Base-by-base conservation (phyloP, 2,113 vertebrate genomes). In the Strigops habroptila region DNA sequence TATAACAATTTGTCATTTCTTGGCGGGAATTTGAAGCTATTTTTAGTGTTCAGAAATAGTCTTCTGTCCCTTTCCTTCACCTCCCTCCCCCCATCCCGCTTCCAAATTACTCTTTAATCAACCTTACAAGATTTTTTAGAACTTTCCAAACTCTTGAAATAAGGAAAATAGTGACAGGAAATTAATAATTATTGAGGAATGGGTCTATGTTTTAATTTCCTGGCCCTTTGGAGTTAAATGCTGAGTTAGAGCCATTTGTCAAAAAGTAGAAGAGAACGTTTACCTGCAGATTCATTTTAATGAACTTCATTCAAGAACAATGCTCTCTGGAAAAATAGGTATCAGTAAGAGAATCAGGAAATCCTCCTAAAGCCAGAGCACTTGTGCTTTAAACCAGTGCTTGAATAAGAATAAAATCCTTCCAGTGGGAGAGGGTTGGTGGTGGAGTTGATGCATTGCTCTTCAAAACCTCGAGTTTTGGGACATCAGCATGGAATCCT, bases 131-230 rank as follows among this genome's bases (percentile, higher is more conserved):
- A 85, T 63, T 94, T 41, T 41, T 91, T 93, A 93, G 65, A 83
- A 64, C 80, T 93, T 92, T 95, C 46, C 70, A 87, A 65, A 80
- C 84, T 76, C 86, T 62, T 76, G 69, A 94, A 95, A 52, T 52
- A 93, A 96, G 80, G 86, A 89, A 96, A 97, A 96, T 87, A 95
- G 80, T 82, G 73, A 59, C 88, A 94, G 95, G 96, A 96, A 96
- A 96, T 96, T 95, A 96, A 96, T 96, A 93, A 93, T 95, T 96
- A 94, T 86, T 86, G 69, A 91, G 93, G 81, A 94, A 96, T 93
- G 73, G 49, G 44, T 30, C 71, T 92, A 23, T 86, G 95, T 92
- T 96, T 96, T 97, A 24, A 93, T 96, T 95, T 94, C 81, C 86
- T 87, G n/a, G 44, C 44, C 86, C 55, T 89, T 87, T 84, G 62